These are phyloP conservation scores for Myiopsitta monachus DNA, from an alignment of 2,113 vertebrate species.

Conservation along the genomic window DNA sequence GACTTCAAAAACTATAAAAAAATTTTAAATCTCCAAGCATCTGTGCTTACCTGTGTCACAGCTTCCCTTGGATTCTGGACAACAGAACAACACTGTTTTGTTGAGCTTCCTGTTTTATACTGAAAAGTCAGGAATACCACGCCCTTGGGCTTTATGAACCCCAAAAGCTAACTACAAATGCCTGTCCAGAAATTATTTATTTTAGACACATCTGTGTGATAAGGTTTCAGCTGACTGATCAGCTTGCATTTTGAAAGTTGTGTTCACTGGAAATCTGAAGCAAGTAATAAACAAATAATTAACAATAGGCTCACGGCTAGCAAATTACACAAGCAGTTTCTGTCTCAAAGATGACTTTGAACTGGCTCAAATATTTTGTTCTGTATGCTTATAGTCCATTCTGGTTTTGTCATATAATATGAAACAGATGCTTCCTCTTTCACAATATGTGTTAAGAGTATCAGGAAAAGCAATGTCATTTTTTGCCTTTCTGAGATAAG, in stretches of 20 bases:
- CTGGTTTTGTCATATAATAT: neutral
- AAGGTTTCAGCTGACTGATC: neutral
- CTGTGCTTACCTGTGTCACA: neutral
- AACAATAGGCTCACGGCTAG: neutral
- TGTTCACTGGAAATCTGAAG: neutral
- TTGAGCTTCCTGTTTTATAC: neutral
- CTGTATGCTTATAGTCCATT: neutral
- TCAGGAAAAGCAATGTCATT: neutral
- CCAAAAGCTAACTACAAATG: neutral
- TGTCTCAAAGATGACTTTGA: neutral
- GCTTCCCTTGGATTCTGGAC: neutral
- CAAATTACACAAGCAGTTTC: neutral
- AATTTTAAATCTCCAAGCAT: neutral
- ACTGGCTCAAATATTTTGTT: neutral
- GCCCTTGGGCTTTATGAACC: neutral
- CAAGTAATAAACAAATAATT: neutral
- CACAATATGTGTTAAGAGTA: neutral
- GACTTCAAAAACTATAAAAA: neutral
- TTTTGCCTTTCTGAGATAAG: neutral
- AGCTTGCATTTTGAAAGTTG: neutral
- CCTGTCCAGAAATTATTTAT: neutral
- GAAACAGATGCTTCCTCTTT: rapidly evolving
- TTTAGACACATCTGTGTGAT: neutral
- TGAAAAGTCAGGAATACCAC: neutral
- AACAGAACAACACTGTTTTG: neutral